Evolutionary conservation across 2,888 invertebrate genomes (phyloP), one percentile per base, ranked within the genome.

Genomic region (Augochlorella aurata): DNA sequence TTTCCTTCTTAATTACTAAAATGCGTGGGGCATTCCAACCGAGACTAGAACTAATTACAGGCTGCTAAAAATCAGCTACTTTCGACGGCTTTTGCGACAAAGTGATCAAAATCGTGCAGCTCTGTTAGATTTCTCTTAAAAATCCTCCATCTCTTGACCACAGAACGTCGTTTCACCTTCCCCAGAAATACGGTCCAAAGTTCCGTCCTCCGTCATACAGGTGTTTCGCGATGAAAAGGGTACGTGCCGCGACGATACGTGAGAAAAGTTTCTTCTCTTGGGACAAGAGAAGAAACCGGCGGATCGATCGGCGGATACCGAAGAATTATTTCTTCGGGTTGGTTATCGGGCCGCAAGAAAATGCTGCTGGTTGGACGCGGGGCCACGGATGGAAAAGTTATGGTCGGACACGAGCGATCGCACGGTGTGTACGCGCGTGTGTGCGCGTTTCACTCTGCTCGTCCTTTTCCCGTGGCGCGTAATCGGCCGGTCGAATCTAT

Each of bases 291-390:
- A 68, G 81, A 61, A 73, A 61, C 63, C 47, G 21, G 12, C 63
- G 76, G 68, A 74, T 63, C 75, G 77, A 86, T 79, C 72, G 66
- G 38, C 73, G 77, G 78, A 69, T 71, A 74, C 29, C 47, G 52
- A 72, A 78, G 79, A 86, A 73, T 86, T 85, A 85, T 85, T 84
- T 63, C 76, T 49, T 18, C 29, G 4, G 63, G 63, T 63, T 44
- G 63, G 63, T 44, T 44, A 63, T 63, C 44, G 47, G 38, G 21
- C 50, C 47, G 54, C 65, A 75, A 65, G 77, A 66, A 76, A 78
- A 82, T 47, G 54, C 45, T 14, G 76, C 47, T 4, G 10, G 66
- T 66, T n/a, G 58, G 24, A 71, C 14, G 69, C 52, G 52, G 29
- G 38, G 50, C 21, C 21, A 4, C 14, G 18, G 52, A 47, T 69